A percentile compares a stretch with the other conserved stretches of the same genome.
Evolutionary conservation across 2,113 vertebrate species (phyloP).

Genomic region (Oryzias curvinotus): DNA sequence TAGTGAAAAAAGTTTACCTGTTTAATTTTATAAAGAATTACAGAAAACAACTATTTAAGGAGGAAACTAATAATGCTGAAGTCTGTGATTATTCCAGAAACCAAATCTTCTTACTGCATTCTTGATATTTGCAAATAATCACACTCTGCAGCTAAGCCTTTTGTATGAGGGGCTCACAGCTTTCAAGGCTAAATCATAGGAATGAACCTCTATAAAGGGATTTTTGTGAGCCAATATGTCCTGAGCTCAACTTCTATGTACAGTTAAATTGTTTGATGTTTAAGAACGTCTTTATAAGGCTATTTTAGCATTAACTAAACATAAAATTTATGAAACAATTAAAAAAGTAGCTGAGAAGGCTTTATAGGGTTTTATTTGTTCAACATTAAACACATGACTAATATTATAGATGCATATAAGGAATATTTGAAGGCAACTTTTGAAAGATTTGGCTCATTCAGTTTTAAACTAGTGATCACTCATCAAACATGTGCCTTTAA

Average conservation of each 20-base stretch:
- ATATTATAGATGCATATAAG: too few species aligned
- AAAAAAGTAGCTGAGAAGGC: too few species aligned
- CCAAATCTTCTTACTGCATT: slow-evolving; percentile 71
- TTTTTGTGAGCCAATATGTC: slow-evolving; percentile 14
- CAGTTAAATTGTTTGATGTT: slow-evolving; percentile 6
- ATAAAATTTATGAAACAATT: too few species aligned
- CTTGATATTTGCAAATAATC: slow-evolving; percentile 51
- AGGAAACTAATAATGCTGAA: slow-evolving; percentile 37
- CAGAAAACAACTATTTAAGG: slow-evolving; percentile 4
- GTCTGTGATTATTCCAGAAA: slow-evolving; percentile 39
- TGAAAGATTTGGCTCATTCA: too few species aligned
- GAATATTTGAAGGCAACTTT: too few species aligned
- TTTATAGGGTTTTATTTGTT: too few species aligned
- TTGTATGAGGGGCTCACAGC: slow-evolving; percentile 50
- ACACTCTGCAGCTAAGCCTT: slow-evolving; percentile 39
- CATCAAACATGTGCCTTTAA: too few species aligned
- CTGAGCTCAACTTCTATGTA: slow-evolving; percentile 31
- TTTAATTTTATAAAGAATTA: too few species aligned
- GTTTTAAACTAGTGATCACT: too few species aligned
- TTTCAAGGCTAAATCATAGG: slow-evolving; percentile 33
- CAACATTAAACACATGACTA: too few species aligned
- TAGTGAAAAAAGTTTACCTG: too few species aligned
- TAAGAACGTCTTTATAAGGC: background rate
- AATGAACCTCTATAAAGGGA: slow-evolving; percentile 29
- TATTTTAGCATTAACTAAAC: background rate